Conservation (phyloP, 2,113 vertebrate genomes). For the Beaufortia kweichowensis region DNA sequence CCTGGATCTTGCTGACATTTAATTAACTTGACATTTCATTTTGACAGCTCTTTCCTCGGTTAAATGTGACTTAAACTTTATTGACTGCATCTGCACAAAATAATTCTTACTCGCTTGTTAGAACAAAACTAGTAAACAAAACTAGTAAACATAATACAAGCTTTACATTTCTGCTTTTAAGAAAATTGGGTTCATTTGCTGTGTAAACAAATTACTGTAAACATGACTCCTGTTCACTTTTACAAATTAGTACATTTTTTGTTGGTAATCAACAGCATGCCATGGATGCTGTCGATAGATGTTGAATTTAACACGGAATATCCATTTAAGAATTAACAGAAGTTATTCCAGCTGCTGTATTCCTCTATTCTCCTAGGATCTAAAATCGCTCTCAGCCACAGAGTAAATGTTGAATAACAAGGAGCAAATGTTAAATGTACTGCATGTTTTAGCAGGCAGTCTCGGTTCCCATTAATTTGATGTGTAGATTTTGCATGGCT, state of each 20-base stretch:
- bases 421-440: background rate
- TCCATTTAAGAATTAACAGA: no score
- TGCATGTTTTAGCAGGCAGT: background rate
- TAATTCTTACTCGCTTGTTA: background rate
- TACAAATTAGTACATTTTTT: no score
- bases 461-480: background rate
- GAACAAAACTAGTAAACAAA: background rate
- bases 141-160: no score
- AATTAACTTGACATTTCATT: slow-evolving; percentile 19
- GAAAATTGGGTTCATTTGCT: no score
- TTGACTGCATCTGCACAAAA: background rate
- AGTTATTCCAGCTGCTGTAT: no score
- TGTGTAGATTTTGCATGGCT: slow-evolving; percentile 1
- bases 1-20: slow-evolving; percentile 36
- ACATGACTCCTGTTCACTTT: no score
- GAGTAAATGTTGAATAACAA: background rate
- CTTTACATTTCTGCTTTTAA: no score
- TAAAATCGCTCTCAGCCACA: background rate
- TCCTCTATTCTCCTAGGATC: background rate
- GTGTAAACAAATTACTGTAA: no score
- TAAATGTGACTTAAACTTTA: background rate
- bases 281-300: no score
- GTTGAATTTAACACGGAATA: no score
- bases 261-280: no score
- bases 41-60: background rate